Evolutionary conservation across 1,140 invertebrate species (phyloP).

Genomic region (Pogonus chalceus): DNA sequence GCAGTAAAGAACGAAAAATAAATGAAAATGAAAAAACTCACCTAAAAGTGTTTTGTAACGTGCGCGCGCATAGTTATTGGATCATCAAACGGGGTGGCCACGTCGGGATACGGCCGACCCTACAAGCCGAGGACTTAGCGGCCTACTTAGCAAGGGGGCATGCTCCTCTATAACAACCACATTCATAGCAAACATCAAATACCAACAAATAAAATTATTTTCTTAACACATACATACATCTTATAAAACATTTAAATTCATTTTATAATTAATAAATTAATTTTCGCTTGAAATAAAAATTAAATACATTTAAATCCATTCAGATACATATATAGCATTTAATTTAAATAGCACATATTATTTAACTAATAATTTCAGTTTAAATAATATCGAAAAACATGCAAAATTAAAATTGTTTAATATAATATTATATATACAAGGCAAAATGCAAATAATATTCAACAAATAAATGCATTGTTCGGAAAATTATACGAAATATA

Average conservation of each 20-base stretch:
- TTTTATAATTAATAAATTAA: no score
- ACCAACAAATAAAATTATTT: constrained; percentile 21
- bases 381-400: neutral
- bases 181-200: constrained; percentile 22
- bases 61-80: neutral
- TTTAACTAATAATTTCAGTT: neutral
- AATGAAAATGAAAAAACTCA: neutral
- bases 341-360: neutral
- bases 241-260: no score
- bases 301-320: no score
- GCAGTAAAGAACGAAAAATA: neutral
- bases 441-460: constrained; percentile 6
- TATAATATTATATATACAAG: neutral
- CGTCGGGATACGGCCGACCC: neutral
- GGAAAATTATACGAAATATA: constrained; percentile 9
- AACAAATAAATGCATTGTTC: constrained; percentile 18
- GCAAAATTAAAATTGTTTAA: neutral
- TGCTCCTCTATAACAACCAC: constrained; percentile 45
- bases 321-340: neutral
- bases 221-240: neutral
- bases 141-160: constrained; percentile 42
- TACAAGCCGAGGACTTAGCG: neutral
- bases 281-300: no score
- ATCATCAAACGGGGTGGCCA: constrained; percentile 3
- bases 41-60: constrained; percentile 3